phyloP scores from a whole-genome alignment of 2,113 vertebrate genomes.

The Lasiurus cinereus region DNA sequence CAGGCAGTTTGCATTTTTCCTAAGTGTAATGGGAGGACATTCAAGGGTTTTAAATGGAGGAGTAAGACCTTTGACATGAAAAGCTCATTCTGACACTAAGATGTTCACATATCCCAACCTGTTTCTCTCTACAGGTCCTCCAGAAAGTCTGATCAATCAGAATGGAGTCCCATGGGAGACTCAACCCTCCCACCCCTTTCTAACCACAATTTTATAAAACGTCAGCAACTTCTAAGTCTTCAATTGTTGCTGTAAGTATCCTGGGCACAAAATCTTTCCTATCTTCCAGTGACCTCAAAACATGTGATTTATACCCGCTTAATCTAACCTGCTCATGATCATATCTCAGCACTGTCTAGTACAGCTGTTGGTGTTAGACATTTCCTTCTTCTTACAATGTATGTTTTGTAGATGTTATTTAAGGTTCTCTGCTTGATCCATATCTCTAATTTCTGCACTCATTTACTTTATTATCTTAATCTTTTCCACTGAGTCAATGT shows the following conservation, averaged over 20 bases:
- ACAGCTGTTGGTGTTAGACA: not conserved
- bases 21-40: not conserved
- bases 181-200: not conserved
- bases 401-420: conserved; percentile 13
- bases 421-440: not conserved
- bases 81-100: not conserved
- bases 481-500: not conserved
- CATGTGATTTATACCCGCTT: not conserved
- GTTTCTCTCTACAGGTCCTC: not conserved
- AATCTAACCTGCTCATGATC: not conserved
- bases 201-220: not conserved
- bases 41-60: not conserved
- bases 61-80: not conserved
- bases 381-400: not conserved
- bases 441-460: conserved; percentile 3
- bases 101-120: not conserved
- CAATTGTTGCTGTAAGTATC: not conserved
- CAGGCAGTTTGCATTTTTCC: not conserved
- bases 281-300: conserved; percentile 8
- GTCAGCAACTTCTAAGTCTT: not conserved
- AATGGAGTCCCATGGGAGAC: not conserved
- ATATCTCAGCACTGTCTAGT: not conserved
- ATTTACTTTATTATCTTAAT: not conserved
- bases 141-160: not conserved
- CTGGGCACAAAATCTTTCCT: not conserved